phyloP scores from a whole-genome alignment of 2,797 vertebrate species.

The Pipistrellus kuhlii region DNA sequence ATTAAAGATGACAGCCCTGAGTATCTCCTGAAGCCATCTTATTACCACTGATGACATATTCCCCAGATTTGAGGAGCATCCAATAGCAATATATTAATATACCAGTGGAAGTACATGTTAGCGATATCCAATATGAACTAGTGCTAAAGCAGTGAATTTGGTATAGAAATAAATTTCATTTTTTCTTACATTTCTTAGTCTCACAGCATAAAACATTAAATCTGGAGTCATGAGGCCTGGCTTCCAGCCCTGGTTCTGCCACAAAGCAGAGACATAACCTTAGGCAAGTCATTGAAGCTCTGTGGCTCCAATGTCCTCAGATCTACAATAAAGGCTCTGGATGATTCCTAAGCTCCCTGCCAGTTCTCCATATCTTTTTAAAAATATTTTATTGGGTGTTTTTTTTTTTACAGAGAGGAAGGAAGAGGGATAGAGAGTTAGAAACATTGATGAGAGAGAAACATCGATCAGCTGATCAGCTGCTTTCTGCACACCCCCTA shows the following conservation, averaged over 20 bases:
- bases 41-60: not conserved
- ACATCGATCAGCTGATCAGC: too few species aligned
- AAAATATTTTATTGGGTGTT: too few species aligned
- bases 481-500: too few species aligned
- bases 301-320: not conserved
- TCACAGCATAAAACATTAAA: conserved; percentile 23
- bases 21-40: not conserved
- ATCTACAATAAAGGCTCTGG: not conserved
- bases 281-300: not conserved
- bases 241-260: not conserved
- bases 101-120: not conserved
- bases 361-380: not conserved
- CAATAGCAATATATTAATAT: not conserved
- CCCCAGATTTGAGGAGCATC: not conserved
- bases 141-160: not conserved
- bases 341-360: not conserved
- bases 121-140: not conserved
- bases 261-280: not conserved
- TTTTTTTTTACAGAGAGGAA: too few species aligned
- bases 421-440: too few species aligned
- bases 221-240: not conserved
- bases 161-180: not conserved
- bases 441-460: too few species aligned
- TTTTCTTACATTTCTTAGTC: not conserved
- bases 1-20: not conserved